Evolutionary conservation across 1,140 invertebrate species (phyloP).

Genomic region (Phthorimaea operculella): DNA sequence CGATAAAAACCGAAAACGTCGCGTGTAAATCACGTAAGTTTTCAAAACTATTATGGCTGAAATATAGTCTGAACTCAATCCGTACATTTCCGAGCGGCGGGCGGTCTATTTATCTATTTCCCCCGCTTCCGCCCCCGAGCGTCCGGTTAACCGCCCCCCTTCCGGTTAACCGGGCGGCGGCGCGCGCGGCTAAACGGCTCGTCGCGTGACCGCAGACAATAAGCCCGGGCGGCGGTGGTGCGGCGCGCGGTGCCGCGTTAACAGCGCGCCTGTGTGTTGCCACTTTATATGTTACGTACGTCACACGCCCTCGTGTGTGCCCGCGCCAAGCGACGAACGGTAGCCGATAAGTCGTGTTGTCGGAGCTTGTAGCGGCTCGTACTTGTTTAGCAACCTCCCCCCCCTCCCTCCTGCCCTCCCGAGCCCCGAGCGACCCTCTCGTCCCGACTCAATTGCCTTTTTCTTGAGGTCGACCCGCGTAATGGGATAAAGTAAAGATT

Average conservation of each 20-base stretch:
- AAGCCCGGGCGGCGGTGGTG: slow-evolving; percentile 46
- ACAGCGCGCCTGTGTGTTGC: slow-evolving; percentile 65
- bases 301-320: slow-evolving; percentile 33
- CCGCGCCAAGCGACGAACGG: slow-evolving; percentile 25
- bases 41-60: slow-evolving; percentile 65
- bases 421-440: slow-evolving; percentile 27
- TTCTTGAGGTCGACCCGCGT: slow-evolving; percentile 56
- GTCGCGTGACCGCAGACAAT: slow-evolving; percentile 68
- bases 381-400: slow-evolving; percentile 44
- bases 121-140: slow-evolving; percentile 61
- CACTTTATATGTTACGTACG: slow-evolving; percentile 70
- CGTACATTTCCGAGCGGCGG: slow-evolving; percentile 64
- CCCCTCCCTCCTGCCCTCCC: slow-evolving; percentile 18
- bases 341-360: slow-evolving; percentile 50
- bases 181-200: slow-evolving; percentile 65
- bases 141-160: slow-evolving; percentile 67
- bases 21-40: slow-evolving; percentile 63
- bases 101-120: slow-evolving; percentile 68
- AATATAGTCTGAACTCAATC: slow-evolving; percentile 67
- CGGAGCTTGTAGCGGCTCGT: slow-evolving; percentile 39
- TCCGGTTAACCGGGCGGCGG: slow-evolving; percentile 64
- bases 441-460: slow-evolving; percentile 55
- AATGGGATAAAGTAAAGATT: slow-evolving; percentile 63
- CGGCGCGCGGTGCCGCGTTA: slow-evolving; percentile 28
- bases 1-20: slow-evolving; percentile 54